These are phyloP conservation scores for Cyanoramphus novaezelandiae DNA, from an alignment of 2,113 vertebrate genomes.

Conservation along the genomic window DNA sequence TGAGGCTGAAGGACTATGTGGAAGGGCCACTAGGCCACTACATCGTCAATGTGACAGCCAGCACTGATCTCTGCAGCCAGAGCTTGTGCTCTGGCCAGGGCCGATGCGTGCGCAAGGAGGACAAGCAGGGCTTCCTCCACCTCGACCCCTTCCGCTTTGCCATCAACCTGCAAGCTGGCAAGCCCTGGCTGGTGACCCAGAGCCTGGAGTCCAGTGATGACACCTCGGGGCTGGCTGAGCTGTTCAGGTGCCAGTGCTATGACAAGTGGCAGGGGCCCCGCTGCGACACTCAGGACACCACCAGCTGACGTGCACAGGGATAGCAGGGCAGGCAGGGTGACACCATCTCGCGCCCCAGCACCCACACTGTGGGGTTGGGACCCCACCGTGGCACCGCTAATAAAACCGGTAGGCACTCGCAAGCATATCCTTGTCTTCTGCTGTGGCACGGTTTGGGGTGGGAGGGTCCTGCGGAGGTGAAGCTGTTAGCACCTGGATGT, in stretches of 20 bases:
- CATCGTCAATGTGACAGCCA: conserved; percentile 86
- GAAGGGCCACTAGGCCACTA: conserved; percentile 83
- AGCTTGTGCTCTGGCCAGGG: conserved; percentile 82
- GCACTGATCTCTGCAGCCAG: conserved; percentile 82
- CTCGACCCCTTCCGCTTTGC: conserved; percentile 78
- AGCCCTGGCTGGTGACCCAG: conserved; percentile 63
- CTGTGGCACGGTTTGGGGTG: fast-evolving
- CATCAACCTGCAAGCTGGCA: conserved; percentile 60
- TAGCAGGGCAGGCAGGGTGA: neutral
- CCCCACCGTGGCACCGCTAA: neutral
- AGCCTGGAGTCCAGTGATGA: conserved; percentile 57
- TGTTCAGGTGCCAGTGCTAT: conserved; percentile 91
- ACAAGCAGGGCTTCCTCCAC: conserved; percentile 79
- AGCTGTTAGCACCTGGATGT: neutral
- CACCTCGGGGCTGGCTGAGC: neutral
- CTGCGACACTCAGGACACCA: conserved; percentile 44
- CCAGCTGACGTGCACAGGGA: neutral
- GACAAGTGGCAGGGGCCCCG: conserved; percentile 75
- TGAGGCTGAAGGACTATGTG: conserved; percentile 83
- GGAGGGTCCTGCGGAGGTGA: neutral
- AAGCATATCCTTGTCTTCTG: neutral
- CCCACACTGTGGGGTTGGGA: neutral
- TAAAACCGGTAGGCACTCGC: neutral
- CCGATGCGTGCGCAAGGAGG: conserved; percentile 80
- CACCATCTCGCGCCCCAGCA: fast-evolving